phyloP scores from a whole-genome alignment of 1,140 invertebrate species.

The Periplaneta americana region DNA sequence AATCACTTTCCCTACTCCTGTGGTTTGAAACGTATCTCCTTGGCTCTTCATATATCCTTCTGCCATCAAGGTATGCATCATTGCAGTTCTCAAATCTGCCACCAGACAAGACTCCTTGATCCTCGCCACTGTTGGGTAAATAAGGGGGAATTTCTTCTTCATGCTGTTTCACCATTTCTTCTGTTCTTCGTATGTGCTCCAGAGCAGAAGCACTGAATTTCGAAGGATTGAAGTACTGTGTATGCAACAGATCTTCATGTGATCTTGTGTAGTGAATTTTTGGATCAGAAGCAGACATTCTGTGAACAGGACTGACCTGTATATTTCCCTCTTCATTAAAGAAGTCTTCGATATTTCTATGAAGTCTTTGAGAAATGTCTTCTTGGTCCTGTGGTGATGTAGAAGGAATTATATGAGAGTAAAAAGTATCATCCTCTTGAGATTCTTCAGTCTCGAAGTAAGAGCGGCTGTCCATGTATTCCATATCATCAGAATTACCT shows the following conservation, averaged over 20 bases:
- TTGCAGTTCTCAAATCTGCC: slow-evolving; percentile 4
- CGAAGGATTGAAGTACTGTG: not conserved
- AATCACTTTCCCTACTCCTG: not conserved
- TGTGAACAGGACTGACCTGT: not conserved
- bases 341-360: not conserved
- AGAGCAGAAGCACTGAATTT: not conserved
- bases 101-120: not conserved
- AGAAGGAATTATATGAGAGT: slow-evolving; percentile 7
- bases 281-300: too few species aligned
- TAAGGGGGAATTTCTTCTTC: not conserved
- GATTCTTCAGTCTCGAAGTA: slow-evolving; percentile 1
- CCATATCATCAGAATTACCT: not conserved
- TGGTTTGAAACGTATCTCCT: not conserved
- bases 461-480: not conserved
- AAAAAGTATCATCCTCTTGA: slow-evolving; percentile 6
- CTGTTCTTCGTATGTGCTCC: not conserved
- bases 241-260: not conserved
- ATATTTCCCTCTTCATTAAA: not conserved
- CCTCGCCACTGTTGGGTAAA: not conserved
- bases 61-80: not conserved
- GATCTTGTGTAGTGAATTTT: not conserved
- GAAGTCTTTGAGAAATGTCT: not conserved
- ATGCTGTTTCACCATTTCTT: not conserved
- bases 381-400: not conserved
- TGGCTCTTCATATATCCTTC: not conserved